A percentile compares a stretch with the other conserved stretches of the same genome.
These are phyloP conservation scores for Sorex araneus DNA, from an alignment of 2,113 vertebrate genomes.

Conservation along the genomic window DNA sequence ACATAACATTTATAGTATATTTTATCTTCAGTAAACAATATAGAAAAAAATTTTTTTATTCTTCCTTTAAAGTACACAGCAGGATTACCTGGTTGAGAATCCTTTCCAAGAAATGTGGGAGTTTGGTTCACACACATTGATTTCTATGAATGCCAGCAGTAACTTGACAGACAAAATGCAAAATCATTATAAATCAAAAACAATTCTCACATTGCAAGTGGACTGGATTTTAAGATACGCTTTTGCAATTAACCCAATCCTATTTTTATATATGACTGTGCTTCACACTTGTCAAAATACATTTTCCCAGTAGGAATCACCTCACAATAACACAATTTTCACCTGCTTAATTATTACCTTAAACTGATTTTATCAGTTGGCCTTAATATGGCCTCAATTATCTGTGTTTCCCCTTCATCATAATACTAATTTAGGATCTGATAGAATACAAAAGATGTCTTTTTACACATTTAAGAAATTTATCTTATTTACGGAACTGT, in stretches of 20 bases:
- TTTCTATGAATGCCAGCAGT: not conserved
- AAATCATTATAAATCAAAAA: constrained; percentile 18
- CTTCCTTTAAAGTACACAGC: not conserved
- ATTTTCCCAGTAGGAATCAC: not conserved
- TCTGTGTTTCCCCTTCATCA: constrained; percentile 53
- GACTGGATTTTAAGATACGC: not conserved
- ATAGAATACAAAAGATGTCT: not conserved
- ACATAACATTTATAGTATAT: not conserved
- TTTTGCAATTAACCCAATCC: constrained; percentile 27
- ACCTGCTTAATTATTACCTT: constrained; percentile 59
- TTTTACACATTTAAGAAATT: constrained; percentile 10
- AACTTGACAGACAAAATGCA: constrained; percentile 5
- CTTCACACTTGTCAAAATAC: constrained; percentile 44
- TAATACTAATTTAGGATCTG: constrained; percentile 45
- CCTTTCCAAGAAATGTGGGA: not conserved
- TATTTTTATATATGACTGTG: constrained; percentile 17
- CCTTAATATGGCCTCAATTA: constrained; percentile 65
- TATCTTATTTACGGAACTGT: not conserved
- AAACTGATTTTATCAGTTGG: constrained; percentile 56
- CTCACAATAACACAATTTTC: constrained; percentile 72
- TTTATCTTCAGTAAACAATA: not conserved
- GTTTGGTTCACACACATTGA: not conserved
- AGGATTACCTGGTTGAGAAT: not conserved
- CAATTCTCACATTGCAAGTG: constrained; percentile 47
- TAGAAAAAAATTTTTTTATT: not conserved